Percentiles rank a stretch among this genome's conserved stretches.
Evolutionary conservation across 2,888 invertebrate species (phyloP).

Genomic region (Craniophora ligustri): DNA sequence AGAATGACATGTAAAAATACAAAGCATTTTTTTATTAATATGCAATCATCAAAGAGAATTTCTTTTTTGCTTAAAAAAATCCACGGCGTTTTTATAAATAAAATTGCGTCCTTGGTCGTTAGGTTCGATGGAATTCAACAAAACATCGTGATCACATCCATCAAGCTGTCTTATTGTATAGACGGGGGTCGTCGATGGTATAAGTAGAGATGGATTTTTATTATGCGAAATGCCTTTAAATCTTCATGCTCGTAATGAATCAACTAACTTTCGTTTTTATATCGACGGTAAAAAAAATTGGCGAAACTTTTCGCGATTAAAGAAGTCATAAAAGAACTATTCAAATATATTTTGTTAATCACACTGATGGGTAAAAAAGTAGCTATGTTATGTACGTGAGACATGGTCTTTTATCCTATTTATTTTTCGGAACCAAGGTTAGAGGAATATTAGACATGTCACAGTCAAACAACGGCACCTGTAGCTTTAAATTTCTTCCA

Average conservation of each 20-base stretch:
- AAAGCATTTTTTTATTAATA: no score
- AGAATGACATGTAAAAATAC: background rate
- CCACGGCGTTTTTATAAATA: slow-evolving; percentile 65
- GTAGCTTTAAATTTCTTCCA: background rate
- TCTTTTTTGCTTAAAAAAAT: slow-evolving; percentile 43
- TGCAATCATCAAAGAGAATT: no score
- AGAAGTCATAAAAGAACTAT: slow-evolving; percentile 27
- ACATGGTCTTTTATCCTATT: background rate
- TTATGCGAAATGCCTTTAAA: slow-evolving; percentile 71
- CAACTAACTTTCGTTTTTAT: slow-evolving; percentile 55
- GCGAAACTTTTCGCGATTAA: slow-evolving; percentile 39
- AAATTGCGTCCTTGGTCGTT: slow-evolving; percentile 69
- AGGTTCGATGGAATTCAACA: slow-evolving; percentile 70
- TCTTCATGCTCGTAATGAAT: slow-evolving; percentile 66
- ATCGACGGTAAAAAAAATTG: slow-evolving; percentile 30
- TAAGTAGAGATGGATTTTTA: slow-evolving; percentile 69
- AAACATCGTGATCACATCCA: slow-evolving; percentile 79
- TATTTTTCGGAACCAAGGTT: slow-evolving; percentile 1
- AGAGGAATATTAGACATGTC: background rate
- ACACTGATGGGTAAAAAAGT: slow-evolving; percentile 11
- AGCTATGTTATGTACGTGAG: slow-evolving; percentile 1
- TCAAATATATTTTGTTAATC: slow-evolving; percentile 50
- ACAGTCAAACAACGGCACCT: background rate
- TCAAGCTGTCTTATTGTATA: slow-evolving; percentile 81
- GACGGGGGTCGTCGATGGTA: slow-evolving; percentile 71